phyloP scores from a whole-genome alignment of 2,113 vertebrate species.

The Neofelis nebulosa region DNA sequence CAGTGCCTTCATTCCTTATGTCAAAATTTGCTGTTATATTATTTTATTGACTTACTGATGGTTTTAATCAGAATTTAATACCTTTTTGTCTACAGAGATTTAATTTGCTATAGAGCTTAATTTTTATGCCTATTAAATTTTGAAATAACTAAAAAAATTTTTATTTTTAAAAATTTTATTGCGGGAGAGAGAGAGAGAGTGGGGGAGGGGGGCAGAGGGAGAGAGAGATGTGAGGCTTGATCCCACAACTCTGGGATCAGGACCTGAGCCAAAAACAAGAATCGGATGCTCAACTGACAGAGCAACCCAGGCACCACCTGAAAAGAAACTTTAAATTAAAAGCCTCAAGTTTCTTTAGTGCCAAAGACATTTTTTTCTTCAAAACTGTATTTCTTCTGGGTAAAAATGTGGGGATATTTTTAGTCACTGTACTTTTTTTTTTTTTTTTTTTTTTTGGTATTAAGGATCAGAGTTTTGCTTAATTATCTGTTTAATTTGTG shows the following conservation, averaged over 20 bases:
- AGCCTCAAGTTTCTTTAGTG: slow-evolving; percentile 4
- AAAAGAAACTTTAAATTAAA: background rate
- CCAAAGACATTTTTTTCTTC: slow-evolving; percentile 25
- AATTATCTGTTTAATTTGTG: slow-evolving; percentile 28
- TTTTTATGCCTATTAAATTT: slow-evolving; percentile 52
- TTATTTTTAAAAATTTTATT: background rate
- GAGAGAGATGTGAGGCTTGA: no score
- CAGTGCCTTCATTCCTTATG: background rate
- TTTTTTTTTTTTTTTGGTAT: background rate
- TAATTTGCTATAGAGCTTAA: background rate
- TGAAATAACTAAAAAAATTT: slow-evolving; percentile 11
- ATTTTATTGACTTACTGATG: background rate
- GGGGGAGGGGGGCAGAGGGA: no score
- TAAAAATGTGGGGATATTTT: slow-evolving; percentile 16
- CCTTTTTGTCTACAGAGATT: background rate
- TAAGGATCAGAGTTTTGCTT: slow-evolving; percentile 43
- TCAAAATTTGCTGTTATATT: background rate
- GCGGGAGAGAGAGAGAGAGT: no score
- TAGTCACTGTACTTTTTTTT: background rate
- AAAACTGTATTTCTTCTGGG: background rate
- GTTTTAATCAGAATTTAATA: slow-evolving; percentile 36
- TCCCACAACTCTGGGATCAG: no score
- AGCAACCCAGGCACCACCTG: no score
- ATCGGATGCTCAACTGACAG: no score
- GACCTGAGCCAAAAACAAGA: no score